phyloP scores from a whole-genome alignment of 2,113 vertebrate genomes.

The Syrrhaptes paradoxus region DNA sequence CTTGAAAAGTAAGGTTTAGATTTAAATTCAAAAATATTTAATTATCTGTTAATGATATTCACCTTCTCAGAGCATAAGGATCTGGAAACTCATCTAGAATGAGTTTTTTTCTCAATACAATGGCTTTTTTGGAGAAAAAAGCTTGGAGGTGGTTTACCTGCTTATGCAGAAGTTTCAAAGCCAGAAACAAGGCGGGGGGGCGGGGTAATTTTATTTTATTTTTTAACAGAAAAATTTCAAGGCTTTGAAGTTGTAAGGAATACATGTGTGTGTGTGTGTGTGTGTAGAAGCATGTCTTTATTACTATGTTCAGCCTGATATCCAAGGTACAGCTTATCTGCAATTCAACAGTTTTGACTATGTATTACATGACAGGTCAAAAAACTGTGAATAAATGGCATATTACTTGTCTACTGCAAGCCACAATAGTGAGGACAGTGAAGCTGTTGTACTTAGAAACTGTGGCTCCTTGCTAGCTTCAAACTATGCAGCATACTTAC shows the following conservation, averaged over 20 bases:
- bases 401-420: neutral
- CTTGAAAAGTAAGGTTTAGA: neutral
- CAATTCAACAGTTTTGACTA: neutral
- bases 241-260: neutral
- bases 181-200: neutral
- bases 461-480: neutral
- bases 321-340: neutral
- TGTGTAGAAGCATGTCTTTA: neutral
- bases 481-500: neutral
- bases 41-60: neutral
- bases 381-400: neutral
- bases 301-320: neutral
- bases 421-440: neutral
- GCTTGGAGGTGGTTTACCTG: neutral
- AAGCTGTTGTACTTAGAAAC: neutral
- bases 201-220: neutral
- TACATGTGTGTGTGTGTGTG: accelerated
- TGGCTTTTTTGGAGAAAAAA: neutral
- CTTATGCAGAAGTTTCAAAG: neutral
- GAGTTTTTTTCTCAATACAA: neutral
- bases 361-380: neutral
- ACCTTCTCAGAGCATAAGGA: neutral
- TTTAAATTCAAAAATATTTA: neutral
- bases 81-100: neutral
- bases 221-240: neutral